Base-by-base conservation (phyloP, 2,797 vertebrate genomes). In the Euthynnus affinis region DNA sequence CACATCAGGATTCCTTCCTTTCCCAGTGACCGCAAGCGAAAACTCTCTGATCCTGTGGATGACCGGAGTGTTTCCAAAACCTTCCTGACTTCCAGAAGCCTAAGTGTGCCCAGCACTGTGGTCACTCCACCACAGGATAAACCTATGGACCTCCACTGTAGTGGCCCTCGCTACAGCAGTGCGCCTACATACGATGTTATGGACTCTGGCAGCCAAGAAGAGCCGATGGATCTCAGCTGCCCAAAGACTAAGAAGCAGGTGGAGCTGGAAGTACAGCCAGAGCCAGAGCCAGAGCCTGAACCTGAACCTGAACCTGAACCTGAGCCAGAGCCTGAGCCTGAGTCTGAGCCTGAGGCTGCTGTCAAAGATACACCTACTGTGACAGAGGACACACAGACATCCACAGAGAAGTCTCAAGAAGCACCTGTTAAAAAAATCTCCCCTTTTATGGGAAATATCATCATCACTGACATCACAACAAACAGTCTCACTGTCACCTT, bases 401-500 rank as follows among this genome's bases (percentile, higher is more conserved):
- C 91, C 32, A 90, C 91, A 44, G 94, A 96, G 77, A 95, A 94
- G 73, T 88, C 93, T 8, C 78, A 83, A 6, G 93, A 96, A 12
- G 94, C 96, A 66, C 89, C 96, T 9, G 85, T 92, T 76, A 91
- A 94, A 84, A 94, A 94, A 67, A 94, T 96, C 89, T 97, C 96
- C 74, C 97, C 97, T 78, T 99, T 99, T 91, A 96, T 98, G 95
- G 98, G 98, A 82, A 99, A 99, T 93, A 97, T 99, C 92, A 96
- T 99, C 83, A 99, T 99, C 93, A 99, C 98, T 56, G 98, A 99
- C 5, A 97, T 99, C 90, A 99, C 98, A 0, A 97, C 98, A 25
- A 99, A 99, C 95, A 98, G 98, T 94, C 96, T 99, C 84, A 99
- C 98, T 0, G 97, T 99, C 86, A 99, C 98, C 68, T 99, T 99